Evolutionary conservation across 1,140 invertebrate genomes (phyloP).

Genomic region (Ylistrum balloti): DNA sequence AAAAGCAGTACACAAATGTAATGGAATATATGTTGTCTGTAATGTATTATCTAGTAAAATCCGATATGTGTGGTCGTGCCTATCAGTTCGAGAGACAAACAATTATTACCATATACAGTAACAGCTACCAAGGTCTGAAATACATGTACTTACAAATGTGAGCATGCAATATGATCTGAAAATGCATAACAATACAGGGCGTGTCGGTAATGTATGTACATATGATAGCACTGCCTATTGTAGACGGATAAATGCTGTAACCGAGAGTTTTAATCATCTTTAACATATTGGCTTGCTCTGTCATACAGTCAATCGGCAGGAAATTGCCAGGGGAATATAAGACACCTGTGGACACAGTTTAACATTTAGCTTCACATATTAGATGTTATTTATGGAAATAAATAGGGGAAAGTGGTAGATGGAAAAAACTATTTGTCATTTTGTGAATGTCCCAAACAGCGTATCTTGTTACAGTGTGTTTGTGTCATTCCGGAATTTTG

Average conservation of each 20-base stretch:
- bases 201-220: neutral
- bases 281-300: too few species aligned
- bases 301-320: too few species aligned
- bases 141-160: neutral
- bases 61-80: neutral
- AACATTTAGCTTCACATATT: too few species aligned
- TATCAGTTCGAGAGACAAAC: neutral
- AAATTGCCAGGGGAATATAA: too few species aligned
- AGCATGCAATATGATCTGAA: neutral
- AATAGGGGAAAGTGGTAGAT: too few species aligned
- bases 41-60: neutral
- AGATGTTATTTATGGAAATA: too few species aligned
- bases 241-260: neutral
- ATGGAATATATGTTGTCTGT: neutral
- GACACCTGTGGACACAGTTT: too few species aligned
- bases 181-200: constrained; percentile 1
- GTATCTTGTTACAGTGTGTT: too few species aligned
- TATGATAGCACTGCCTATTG: neutral
- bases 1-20: neutral
- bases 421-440: too few species aligned
- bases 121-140: neutral
- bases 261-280: neutral
- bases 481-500: too few species aligned
- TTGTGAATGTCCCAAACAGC: too few species aligned
- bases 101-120: neutral